phyloP scores from a whole-genome alignment of 2,888 invertebrate species.

The Drosophila sordidapex region DNA sequence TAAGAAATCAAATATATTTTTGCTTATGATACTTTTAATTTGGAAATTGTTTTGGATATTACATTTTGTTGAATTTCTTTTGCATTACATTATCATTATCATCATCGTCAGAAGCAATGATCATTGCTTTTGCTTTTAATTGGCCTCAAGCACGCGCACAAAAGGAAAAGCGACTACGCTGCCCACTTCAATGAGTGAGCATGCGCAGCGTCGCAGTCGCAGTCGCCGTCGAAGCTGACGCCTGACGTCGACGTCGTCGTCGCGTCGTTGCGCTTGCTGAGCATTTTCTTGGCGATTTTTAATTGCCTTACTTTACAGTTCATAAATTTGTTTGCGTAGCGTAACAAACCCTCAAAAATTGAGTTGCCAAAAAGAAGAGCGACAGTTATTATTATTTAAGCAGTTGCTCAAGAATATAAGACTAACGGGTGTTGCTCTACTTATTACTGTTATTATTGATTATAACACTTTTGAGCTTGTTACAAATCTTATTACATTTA shows the following conservation, averaged over 20 bases:
- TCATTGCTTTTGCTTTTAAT: constrained; percentile 50
- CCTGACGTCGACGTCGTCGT: not conserved
- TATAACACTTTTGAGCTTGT: constrained; percentile 49
- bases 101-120: constrained; percentile 34
- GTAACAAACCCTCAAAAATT: constrained; percentile 39
- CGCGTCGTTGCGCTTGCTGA: constrained; percentile 20
- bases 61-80: constrained; percentile 39
- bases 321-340: constrained; percentile 58
- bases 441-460: constrained; percentile 15
- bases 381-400: constrained; percentile 47
- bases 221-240: constrained; percentile 2
- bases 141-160: constrained; percentile 56
- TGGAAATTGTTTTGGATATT: constrained; percentile 41
- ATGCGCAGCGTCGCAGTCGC: constrained; percentile 44
- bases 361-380: constrained; percentile 28
- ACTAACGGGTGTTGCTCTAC: not conserved
- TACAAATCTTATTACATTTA: constrained; percentile 38
- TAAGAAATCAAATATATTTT: constrained; percentile 20
- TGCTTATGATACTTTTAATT: constrained; percentile 30
- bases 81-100: constrained; percentile 43
- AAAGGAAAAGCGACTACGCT: constrained; percentile 55
- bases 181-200: constrained; percentile 50
- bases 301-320: constrained; percentile 61
- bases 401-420: not conserved
- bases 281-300: constrained; percentile 50